phyloP scores from a whole-genome alignment of 2,888 invertebrate species.

The Drosophila gaucha region DNA sequence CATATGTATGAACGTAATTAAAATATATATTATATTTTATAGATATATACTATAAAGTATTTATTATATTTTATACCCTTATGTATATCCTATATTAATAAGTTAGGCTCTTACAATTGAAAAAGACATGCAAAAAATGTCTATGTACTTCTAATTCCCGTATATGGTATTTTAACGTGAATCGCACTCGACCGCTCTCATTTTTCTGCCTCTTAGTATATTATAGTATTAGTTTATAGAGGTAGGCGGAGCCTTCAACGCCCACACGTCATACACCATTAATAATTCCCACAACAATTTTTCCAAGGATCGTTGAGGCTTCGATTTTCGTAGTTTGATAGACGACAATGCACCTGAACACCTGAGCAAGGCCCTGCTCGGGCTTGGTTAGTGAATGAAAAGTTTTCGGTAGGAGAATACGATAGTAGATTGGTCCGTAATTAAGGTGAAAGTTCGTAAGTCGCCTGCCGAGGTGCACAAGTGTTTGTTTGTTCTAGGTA shows the following conservation, averaged over 20 bases:
- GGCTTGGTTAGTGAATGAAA: constrained; percentile 1
- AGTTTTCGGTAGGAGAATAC: constrained; percentile 21
- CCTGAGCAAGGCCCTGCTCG: constrained; percentile 1
- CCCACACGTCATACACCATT: not conserved
- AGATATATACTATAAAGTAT: too few species aligned
- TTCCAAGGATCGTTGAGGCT: constrained; percentile 9
- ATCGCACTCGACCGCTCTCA: too few species aligned
- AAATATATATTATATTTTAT: too few species aligned
- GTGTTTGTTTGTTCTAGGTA: constrained; percentile 13
- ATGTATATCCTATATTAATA: too few species aligned
- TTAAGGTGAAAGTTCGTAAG: constrained; percentile 50
- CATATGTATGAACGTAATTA: too few species aligned
- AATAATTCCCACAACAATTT: not conserved
- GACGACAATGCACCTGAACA: constrained; percentile 13
- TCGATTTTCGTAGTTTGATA: constrained; percentile 36
- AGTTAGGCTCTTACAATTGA: too few species aligned
- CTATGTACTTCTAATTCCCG: not conserved
- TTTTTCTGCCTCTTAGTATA: not conserved
- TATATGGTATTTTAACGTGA: not conserved
- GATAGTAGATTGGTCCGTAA: constrained; percentile 26
- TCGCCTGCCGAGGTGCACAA: constrained; percentile 5
- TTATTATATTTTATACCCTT: too few species aligned
- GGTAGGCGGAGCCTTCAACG: not conserved
- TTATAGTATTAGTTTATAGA: not conserved
- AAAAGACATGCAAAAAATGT: not conserved